A percentile compares a stretch with the other conserved stretches of the same genome.
phyloP scores from a whole-genome alignment of 1,140 invertebrate species.

The Tetramorium alpestre region DNA sequence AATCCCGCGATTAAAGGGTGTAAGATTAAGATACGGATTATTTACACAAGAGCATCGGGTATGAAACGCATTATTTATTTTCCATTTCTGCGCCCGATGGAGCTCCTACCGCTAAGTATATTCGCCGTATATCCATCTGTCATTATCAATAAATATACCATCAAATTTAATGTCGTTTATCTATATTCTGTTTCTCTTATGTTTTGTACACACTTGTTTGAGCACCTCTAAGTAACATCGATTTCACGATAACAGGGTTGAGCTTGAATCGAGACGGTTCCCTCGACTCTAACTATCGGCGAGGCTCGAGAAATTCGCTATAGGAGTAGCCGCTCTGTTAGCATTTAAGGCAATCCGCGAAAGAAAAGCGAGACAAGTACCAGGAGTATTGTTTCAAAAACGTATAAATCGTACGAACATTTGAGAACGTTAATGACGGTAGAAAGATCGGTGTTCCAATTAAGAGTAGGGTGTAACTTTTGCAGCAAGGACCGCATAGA shows the following conservation, averaged over 20 bases:
- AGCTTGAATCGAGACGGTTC: conserved; percentile 61
- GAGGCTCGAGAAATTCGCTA: conserved; percentile 48
- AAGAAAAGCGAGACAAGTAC: conserved; percentile 2
- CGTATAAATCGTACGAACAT: not conserved
- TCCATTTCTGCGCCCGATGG: conserved; percentile 13
- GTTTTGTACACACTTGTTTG: conserved; percentile 79
- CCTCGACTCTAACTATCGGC: conserved; percentile 47
- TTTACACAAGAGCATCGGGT: conserved; percentile 37
- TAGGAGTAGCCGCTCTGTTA: conserved; percentile 43
- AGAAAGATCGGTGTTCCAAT: not conserved
- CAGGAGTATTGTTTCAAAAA: not conserved
- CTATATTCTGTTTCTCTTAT: conserved; percentile 63
- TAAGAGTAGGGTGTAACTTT: not conserved
- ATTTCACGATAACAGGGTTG: conserved; percentile 72
- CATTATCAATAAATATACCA: conserved; percentile 77
- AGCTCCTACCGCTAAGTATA: conserved; percentile 61
- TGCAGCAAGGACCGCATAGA: not conserved
- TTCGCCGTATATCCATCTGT: conserved; percentile 7
- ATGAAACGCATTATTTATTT: conserved; percentile 49
- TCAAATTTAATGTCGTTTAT: conserved; percentile 72
- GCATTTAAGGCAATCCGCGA: conserved; percentile 55
- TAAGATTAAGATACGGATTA: conserved; percentile 60
- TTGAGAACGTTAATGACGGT: not conserved
- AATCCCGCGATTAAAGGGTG: conserved; percentile 26
- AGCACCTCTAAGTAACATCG: conserved; percentile 80